Conservation (phyloP, 2,113 vertebrate species). For the Podocnemis expansa region DNA sequence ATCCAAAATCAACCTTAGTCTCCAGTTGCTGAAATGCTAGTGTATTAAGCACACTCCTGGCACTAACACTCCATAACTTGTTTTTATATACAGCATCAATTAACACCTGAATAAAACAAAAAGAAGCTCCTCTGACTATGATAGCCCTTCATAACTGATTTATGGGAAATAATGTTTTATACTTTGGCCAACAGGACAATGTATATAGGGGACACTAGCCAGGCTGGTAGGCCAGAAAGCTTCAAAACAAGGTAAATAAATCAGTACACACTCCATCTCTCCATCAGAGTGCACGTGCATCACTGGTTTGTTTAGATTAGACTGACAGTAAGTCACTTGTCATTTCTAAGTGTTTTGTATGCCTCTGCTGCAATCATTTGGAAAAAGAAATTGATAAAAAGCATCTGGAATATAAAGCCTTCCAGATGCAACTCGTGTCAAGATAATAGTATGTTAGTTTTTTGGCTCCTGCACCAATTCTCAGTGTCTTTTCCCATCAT, state of each 20-base stretch:
- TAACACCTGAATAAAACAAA: background rate
- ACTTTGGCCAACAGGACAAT: background rate
- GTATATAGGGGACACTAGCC: background rate
- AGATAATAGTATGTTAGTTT: background rate
- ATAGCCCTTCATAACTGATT: background rate
- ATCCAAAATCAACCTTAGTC: background rate
- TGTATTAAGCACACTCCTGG: background rate
- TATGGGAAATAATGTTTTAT: background rate
- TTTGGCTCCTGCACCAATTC: background rate
- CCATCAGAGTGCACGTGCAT: background rate
- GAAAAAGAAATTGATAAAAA: constrained; percentile 11
- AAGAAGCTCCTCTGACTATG: background rate
- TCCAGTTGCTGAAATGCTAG: background rate
- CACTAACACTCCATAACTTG: background rate
- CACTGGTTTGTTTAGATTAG: background rate
- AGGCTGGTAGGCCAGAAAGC: background rate
- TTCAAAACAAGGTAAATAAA: background rate
- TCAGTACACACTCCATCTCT: background rate
- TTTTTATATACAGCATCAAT: background rate
- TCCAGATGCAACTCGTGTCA: background rate
- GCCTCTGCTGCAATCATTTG: background rate
- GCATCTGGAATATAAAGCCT: constrained; percentile 27
- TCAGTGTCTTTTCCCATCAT: background rate
- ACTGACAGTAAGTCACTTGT: background rate
- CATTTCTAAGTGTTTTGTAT: background rate